A percentile compares a stretch with the other conserved stretches of the same genome.
Evolutionary conservation across 2,113 vertebrate species (phyloP).

Genomic region (Saccopteryx bilineata): DNA sequence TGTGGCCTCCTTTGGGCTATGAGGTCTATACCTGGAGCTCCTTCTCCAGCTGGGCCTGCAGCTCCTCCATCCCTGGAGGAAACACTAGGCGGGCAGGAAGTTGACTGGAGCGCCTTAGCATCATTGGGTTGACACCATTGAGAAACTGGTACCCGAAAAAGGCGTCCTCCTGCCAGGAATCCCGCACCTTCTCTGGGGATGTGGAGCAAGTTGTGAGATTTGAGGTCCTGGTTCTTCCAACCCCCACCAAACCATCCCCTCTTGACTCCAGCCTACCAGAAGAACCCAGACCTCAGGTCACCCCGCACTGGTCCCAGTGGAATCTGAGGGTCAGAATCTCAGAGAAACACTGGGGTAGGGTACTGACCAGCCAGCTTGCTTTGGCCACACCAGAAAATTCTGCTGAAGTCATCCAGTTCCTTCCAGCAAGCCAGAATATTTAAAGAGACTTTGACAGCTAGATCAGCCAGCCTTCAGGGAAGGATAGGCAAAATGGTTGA

Average conservation of each 20-base stretch:
- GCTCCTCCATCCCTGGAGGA: slow-evolving; percentile 83
- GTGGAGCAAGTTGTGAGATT: neutral
- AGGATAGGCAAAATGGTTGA: neutral
- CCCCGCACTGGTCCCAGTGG: neutral
- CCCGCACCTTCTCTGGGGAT: slow-evolving; percentile 86
- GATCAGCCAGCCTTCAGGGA: slow-evolving; percentile 85
- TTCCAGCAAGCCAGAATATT: slow-evolving; percentile 88
- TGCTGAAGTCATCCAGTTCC: slow-evolving; percentile 89
- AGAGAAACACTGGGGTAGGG: neutral
- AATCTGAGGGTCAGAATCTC: too few species aligned
- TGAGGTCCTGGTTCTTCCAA: neutral
- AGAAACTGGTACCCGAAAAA: slow-evolving; percentile 92
- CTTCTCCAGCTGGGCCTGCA: slow-evolving; percentile 86
- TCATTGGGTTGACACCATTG: slow-evolving; percentile 90
- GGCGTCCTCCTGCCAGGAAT: slow-evolving; percentile 91
- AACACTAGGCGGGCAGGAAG: slow-evolving; percentile 87
- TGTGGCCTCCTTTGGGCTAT: neutral
- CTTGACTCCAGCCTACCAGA: neutral
- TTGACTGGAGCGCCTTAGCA: slow-evolving; percentile 84
- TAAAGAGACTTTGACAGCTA: slow-evolving; percentile 88
- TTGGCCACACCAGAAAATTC: slow-evolving; percentile 89
- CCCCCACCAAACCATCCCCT: neutral
- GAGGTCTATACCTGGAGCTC: slow-evolving; percentile 82
- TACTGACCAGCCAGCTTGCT: slow-evolving; percentile 89
- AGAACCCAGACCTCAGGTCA: neutral